Conservation (phyloP, 2,888 invertebrate species). For the Minunthozetes semirufus region DNA sequence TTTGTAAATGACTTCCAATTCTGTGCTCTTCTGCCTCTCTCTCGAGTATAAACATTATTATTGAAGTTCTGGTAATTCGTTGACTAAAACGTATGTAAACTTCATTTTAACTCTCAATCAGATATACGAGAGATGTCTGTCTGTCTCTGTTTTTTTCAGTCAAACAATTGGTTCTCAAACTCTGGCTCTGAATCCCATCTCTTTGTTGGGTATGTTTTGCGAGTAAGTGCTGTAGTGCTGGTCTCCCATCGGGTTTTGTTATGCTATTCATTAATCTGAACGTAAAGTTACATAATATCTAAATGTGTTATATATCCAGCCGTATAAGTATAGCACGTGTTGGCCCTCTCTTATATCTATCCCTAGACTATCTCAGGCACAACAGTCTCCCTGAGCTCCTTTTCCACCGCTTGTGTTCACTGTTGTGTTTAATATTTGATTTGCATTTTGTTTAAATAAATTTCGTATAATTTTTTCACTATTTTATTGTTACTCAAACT, state of each 20-base stretch:
- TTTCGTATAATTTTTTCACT: not conserved
- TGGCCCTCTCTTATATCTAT: not conserved
- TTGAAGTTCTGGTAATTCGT: not conserved
- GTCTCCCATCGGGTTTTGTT: conserved; percentile 25
- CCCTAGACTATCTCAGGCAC: not conserved
- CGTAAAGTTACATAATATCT: conserved; percentile 21
- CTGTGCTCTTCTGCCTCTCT: not conserved
- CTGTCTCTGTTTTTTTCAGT: not conserved
- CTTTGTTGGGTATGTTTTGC: not conserved
- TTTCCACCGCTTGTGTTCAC: not conserved
- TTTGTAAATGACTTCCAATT: not conserved
- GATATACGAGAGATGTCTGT: conserved; percentile 20
- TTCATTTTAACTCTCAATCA: conserved; percentile 15
- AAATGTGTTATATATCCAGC: conserved; percentile 5
- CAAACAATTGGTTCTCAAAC: not conserved
- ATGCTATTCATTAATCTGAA: conserved; percentile 24
- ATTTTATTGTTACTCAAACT: not conserved
- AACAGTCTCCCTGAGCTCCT: not conserved
- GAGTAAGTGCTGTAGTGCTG: not conserved
- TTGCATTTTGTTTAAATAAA: conserved; percentile 19
- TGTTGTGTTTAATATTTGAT: conserved; percentile 23
- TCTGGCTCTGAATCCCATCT: not conserved
- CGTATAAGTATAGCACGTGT: conserved; percentile 20
- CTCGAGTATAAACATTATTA: not conserved
- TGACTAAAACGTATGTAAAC: conserved; percentile 23